These are phyloP conservation scores for Cyphomyrus discorhynchus DNA, from an alignment of 2,113 vertebrate species.

Conservation along the genomic window DNA sequence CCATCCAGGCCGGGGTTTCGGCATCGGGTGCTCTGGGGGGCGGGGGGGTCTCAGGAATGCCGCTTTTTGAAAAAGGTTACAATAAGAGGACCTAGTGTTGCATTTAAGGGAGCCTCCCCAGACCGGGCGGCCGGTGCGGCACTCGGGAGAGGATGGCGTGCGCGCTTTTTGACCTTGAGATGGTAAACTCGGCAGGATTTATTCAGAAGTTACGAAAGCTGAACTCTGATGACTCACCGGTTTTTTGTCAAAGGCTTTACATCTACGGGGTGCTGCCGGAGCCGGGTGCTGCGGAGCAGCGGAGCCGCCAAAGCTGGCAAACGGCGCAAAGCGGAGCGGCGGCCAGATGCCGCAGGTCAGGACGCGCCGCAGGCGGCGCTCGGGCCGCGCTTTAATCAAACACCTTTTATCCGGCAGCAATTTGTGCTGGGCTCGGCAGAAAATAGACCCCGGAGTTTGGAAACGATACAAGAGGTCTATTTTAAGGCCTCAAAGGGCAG, in stretches of 20 bases:
- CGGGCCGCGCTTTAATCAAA: slow-evolving; percentile 35
- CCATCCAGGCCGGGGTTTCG: background rate
- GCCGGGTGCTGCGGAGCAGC: background rate
- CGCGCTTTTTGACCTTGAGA: slow-evolving; percentile 43
- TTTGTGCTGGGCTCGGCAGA: slow-evolving; percentile 19
- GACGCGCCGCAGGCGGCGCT: slow-evolving; percentile 23
- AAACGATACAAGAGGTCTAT: slow-evolving; percentile 16
- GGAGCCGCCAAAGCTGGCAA: slow-evolving; percentile 9
- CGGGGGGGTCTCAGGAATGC: background rate
- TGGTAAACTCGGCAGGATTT: slow-evolving; percentile 36
- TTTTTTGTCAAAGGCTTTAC: slow-evolving; percentile 28
- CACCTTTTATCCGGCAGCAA: slow-evolving; percentile 26
- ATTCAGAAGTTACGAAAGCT: slow-evolving; percentile 32
- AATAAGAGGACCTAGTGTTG: background rate
- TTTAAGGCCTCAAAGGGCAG: slow-evolving; percentile 12
- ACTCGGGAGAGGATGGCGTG: background rate
- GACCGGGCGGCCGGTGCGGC: background rate
- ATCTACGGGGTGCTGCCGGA: slow-evolving; percentile 21
- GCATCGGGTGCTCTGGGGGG: background rate
- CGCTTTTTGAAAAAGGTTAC: background rate
- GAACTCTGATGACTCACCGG: slow-evolving; percentile 47
- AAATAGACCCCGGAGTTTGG: slow-evolving; percentile 14
- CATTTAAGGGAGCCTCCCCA: background rate
- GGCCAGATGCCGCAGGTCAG: slow-evolving; percentile 31
- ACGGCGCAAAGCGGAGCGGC: slow-evolving; percentile 14